Conservation (phyloP, 2,797 vertebrate species). For the Sebastes matsubarae region DNA sequence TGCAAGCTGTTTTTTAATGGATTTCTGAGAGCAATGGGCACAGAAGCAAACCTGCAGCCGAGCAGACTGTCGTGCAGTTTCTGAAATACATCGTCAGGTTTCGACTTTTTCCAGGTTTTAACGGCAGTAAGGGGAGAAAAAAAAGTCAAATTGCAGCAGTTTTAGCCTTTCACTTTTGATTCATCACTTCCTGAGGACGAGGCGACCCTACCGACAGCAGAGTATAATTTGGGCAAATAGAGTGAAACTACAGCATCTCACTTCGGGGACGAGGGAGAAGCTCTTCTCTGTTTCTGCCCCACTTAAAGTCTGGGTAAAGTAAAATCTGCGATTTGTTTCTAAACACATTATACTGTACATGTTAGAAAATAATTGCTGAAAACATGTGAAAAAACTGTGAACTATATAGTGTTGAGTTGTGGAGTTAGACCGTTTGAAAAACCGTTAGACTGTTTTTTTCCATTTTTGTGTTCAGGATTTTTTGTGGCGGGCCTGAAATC, state of each 20-base stretch:
- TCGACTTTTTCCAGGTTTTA: slow-evolving; percentile 51
- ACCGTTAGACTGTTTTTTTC: too few relatives aligned
- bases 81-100: slow-evolving; percentile 53
- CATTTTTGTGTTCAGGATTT: too few relatives aligned
- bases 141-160: slow-evolving; percentile 65
- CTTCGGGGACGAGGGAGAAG: slow-evolving; percentile 49
- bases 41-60: slow-evolving; percentile 53
- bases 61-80: slow-evolving; percentile 51
- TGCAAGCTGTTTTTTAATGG: slow-evolving; percentile 67
- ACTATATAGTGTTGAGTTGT: too few relatives aligned
- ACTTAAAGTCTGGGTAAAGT: slow-evolving; percentile 22
- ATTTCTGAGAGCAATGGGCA: slow-evolving; percentile 62
- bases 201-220: slow-evolving; percentile 48
- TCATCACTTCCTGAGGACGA: slow-evolving; percentile 66
- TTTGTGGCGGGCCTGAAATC: too few relatives aligned
- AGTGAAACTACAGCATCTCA: slow-evolving; percentile 73
- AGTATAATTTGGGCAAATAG: slow-evolving; percentile 70
- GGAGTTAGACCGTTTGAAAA: too few relatives aligned
- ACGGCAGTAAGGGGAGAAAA: slow-evolving; percentile 8
- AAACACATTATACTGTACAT: too few relatives aligned
- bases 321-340: rapidly evolving
- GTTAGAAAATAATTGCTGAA: too few relatives aligned
- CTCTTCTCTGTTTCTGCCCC: slow-evolving; percentile 52
- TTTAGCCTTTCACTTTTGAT: slow-evolving; percentile 71
- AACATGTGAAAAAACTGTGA: too few relatives aligned